Percentiles rank a stretch among this genome's conserved stretches.
These are phyloP conservation scores for Hiodon tergisus DNA, from an alignment of 2,113 vertebrate species.

Conservation along the genomic window DNA sequence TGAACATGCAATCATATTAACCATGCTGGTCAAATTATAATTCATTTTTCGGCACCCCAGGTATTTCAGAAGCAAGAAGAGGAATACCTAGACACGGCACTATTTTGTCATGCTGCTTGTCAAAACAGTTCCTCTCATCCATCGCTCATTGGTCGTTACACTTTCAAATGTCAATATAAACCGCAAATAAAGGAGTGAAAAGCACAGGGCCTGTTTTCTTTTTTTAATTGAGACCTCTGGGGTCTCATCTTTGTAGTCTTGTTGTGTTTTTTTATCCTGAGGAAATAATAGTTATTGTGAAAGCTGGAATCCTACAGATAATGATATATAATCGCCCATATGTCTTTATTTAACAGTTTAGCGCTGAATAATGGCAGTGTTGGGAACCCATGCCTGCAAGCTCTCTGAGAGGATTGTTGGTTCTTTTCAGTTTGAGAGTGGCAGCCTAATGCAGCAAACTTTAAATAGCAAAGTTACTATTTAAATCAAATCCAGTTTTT, in stretches of 20 bases:
- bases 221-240: conserved; percentile 1
- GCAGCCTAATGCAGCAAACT: not conserved
- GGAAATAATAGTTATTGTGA: conserved; percentile 24
- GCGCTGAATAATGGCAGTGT: conserved; percentile 9
- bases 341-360: conserved; percentile 20
- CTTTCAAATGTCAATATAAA: conserved; percentile 24
- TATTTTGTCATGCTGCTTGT: conserved; percentile 15
- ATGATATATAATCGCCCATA: conserved; percentile 30
- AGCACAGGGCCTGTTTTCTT: conserved; percentile 10
- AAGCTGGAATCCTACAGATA: conserved; percentile 22
- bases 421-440: not conserved
- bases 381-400: not conserved
- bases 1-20: conserved; percentile 20
- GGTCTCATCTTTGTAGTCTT: conserved; percentile 14
- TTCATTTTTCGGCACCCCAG: conserved; percentile 26
- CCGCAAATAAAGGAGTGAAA: conserved; percentile 12
- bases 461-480: not conserved
- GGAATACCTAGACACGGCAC: not conserved
- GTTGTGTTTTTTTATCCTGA: conserved; percentile 17
- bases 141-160: conserved; percentile 21
- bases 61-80: conserved; percentile 21
- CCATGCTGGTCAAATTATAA: conserved; percentile 28
- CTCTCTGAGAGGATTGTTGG: not conserved
- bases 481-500: not conserved
- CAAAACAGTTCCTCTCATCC: conserved; percentile 11